Evolutionary conservation across 2,888 invertebrate species (phyloP).

Genomic region (Lysandra bellargus): DNA sequence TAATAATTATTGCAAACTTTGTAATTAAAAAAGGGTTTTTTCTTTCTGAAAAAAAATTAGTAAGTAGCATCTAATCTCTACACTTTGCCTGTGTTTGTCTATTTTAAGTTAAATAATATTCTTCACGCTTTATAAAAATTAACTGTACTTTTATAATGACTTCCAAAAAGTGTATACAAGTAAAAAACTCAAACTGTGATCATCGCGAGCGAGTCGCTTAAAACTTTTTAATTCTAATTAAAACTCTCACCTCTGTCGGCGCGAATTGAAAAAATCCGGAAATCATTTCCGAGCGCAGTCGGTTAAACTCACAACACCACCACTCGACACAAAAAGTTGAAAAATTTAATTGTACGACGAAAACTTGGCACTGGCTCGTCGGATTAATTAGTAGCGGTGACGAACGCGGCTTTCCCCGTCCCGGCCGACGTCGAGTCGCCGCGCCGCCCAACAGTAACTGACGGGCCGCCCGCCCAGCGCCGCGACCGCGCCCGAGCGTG

Average conservation of each 20-base stretch:
- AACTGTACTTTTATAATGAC: not conserved
- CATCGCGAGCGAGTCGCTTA: not conserved
- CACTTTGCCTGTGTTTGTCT: no score
- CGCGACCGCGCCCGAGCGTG: conserved; percentile 49
- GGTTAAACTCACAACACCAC: conserved; percentile 60
- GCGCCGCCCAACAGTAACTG: conserved; percentile 58
- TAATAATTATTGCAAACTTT: no score
- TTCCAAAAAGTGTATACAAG: not conserved
- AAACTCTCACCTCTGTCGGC: conserved; percentile 60
- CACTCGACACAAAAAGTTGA: conserved; percentile 43
- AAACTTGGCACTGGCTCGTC: conserved; percentile 41
- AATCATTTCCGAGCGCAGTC: conserved; percentile 63
- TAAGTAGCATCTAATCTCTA: not conserved
- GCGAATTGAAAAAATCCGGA: conserved; percentile 57
- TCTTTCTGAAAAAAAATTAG: not conserved
- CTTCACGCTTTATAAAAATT: not conserved
- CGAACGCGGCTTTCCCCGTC: conserved; percentile 49
- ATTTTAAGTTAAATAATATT: not conserved
- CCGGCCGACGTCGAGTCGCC: conserved; percentile 50
- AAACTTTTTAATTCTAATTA: conserved; percentile 23
- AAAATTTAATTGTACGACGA: conserved; percentile 32
- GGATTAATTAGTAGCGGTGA: conserved; percentile 51
- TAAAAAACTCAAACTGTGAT: not conserved
- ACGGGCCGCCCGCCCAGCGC: conserved; percentile 60
- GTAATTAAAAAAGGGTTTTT: not conserved